A percentile compares a stretch with the other conserved stretches of the same genome.
Evolutionary conservation across 1,140 invertebrate species (phyloP).

Genomic region (Drosophila tropicalis): DNA sequence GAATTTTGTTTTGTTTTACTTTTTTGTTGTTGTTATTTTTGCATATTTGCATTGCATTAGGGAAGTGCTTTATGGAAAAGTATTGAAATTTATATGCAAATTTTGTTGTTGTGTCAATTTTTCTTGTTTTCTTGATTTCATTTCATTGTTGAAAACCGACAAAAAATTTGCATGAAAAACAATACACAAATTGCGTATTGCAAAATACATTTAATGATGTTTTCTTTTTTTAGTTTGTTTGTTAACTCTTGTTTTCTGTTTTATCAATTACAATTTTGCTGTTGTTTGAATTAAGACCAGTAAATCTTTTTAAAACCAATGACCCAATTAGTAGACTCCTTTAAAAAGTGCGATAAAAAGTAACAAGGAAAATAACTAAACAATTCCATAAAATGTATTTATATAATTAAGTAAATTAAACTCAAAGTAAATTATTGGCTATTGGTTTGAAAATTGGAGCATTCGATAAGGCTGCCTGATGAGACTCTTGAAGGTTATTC

Average conservation of each 20-base stretch:
- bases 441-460: conserved; percentile 40
- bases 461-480: conserved; percentile 24
- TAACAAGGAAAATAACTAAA: background rate
- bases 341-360: background rate
- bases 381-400: background rate
- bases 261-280: conserved; percentile 1
- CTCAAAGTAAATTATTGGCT: conserved; percentile 28
- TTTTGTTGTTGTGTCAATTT: conserved; percentile 46
- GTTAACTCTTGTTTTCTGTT: background rate
- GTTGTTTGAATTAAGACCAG: conserved; percentile 1
- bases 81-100: conserved; percentile 71
- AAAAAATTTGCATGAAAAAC: conserved; percentile 33
- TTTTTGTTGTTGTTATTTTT: conserved; percentile 12
- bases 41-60: conserved; percentile 59
- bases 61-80: conserved; percentile 64
- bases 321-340: background rate
- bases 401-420: conserved; percentile 1
- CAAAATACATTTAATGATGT: conserved; percentile 1
- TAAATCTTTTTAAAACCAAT: conserved; percentile 1
- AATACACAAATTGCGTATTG: conserved; percentile 48
- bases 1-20: background rate
- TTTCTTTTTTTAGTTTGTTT: background rate
- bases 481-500: conserved; percentile 40
- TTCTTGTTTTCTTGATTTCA: background rate
- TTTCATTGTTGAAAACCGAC: no score